Percentiles rank a stretch among this genome's conserved stretches.
These are phyloP conservation scores for Amblyopsis hoosieri DNA, from an alignment of 2,797 vertebrate genomes.

Conservation along the genomic window DNA sequence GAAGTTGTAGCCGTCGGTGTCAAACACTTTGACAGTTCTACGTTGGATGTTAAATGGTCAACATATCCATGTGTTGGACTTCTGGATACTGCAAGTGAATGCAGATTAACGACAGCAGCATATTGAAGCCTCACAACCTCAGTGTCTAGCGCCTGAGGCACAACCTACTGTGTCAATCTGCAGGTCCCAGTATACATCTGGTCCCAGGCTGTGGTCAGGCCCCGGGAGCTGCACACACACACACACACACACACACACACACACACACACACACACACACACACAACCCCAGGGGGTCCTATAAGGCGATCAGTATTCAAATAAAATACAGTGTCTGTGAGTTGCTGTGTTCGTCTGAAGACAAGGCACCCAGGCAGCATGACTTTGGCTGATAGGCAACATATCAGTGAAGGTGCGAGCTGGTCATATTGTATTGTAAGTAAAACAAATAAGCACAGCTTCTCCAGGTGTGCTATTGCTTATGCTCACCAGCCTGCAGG, in stretches of 20 bases:
- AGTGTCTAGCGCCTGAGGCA: slow-evolving; percentile 21
- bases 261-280: slow-evolving; percentile 22
- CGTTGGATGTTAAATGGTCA: no score
- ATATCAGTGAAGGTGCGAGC: slow-evolving; percentile 51
- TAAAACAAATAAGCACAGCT: slow-evolving; percentile 15
- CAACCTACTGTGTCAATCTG: slow-evolving; percentile 17
- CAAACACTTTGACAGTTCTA: no score
- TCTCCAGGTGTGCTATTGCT: slow-evolving; percentile 27
- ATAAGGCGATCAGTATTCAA: slow-evolving; percentile 73
- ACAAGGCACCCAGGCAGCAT: slow-evolving; percentile 59
- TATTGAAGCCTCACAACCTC: no score
- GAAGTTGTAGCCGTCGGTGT: no score
- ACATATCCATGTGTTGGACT: no score
- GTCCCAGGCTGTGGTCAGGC: slow-evolving; percentile 26
- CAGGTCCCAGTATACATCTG: slow-evolving; percentile 18
- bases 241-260: slow-evolving; percentile 28
- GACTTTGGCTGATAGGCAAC: slow-evolving; percentile 60
- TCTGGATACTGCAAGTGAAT: no score
- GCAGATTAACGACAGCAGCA: no score
- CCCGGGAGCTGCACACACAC: slow-evolving; percentile 32
- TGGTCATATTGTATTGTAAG: slow-evolving; percentile 60
- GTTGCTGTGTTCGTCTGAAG: slow-evolving; percentile 68
- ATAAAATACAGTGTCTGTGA: slow-evolving; percentile 61
- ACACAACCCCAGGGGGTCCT: slow-evolving; percentile 58
- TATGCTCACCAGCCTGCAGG: slow-evolving; percentile 22